A percentile compares a stretch with the other conserved stretches of the same genome.
Conservation (phyloP, 2,113 vertebrate genomes). For the Mixornis gularis region DNA sequence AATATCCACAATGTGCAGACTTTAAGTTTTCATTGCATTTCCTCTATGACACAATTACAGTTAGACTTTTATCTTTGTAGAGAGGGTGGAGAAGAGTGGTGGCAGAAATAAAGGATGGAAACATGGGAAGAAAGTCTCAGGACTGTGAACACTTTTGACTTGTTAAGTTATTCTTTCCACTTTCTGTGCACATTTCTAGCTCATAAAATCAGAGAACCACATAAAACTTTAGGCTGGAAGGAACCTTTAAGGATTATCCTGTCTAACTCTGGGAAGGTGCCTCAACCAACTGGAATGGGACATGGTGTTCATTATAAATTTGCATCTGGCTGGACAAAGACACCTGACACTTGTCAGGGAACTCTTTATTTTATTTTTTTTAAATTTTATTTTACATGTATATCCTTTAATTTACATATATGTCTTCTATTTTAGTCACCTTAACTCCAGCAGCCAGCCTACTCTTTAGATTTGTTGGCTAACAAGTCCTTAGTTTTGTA, state of each 20-base stretch:
- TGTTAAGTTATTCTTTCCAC: not conserved
- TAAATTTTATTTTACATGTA: too few species aligned
- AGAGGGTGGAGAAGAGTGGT: not conserved
- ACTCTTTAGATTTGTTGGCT: not conserved
- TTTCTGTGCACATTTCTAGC: not conserved
- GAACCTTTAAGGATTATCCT: not conserved
- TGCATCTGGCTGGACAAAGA: not conserved
- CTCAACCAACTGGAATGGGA: not conserved
- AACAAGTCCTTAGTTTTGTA: not conserved
- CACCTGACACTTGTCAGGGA: accelerated
- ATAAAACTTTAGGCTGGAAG: not conserved
- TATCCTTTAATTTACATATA: too few species aligned
- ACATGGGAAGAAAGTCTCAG: not conserved
- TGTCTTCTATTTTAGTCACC: not conserved
- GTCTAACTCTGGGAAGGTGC: not conserved
- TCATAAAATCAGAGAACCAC: not conserved
- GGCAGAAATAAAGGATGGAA: not conserved
- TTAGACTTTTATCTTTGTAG: not conserved
- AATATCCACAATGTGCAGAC: not conserved
- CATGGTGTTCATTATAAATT: not conserved
- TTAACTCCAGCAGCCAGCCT: not conserved
- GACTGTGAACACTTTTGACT: not conserved
- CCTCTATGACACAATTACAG: accelerated
- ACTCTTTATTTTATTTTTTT: too few species aligned
- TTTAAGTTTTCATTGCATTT: not conserved